Percentiles rank a stretch among this genome's conserved stretches.
These are phyloP conservation scores for Dreissena polymorpha DNA, from an alignment of 1,140 invertebrate species.

Conservation along the genomic window DNA sequence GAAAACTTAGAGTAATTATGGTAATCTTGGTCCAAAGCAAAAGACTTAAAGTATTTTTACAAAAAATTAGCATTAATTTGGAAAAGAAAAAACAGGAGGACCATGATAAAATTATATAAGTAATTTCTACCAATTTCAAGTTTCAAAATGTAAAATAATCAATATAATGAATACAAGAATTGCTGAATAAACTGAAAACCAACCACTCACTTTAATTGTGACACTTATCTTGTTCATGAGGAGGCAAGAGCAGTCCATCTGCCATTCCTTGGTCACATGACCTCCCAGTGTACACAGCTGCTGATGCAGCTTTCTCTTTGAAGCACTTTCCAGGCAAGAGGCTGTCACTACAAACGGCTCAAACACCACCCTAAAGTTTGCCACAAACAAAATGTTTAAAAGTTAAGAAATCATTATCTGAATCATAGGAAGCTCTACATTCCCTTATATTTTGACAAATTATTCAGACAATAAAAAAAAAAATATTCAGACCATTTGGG, in stretches of 20 bases:
- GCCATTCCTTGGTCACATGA: conserved; percentile 79
- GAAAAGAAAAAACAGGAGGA: too few relatives aligned
- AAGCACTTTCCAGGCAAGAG: conserved; percentile 70
- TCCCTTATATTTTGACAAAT: too few relatives aligned
- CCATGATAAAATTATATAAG: conserved; percentile 86
- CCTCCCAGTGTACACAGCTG: conserved; percentile 74
- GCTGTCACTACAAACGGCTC: conserved; percentile 76
- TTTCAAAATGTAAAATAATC: not conserved
- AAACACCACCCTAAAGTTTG: conserved; percentile 68
- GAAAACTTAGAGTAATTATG: too few relatives aligned
- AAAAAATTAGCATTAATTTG: too few relatives aligned
- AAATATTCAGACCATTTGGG: too few relatives aligned
- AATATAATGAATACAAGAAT: not conserved
- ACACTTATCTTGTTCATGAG: conserved; percentile 85
- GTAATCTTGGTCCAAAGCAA: too few relatives aligned
- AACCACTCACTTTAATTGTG: conserved; percentile 83
- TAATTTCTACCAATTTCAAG: conserved; percentile 67
- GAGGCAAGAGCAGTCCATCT: conserved; percentile 82
- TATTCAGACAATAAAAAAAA: too few relatives aligned
- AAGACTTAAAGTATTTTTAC: too few relatives aligned
- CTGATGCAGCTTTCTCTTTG: conserved; percentile 70
- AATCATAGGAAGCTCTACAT: too few relatives aligned
- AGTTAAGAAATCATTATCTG: too few relatives aligned
- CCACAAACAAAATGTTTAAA: too few relatives aligned
- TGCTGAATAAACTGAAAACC: not conserved